phyloP scores from a whole-genome alignment of 2,113 vertebrate genomes.

The Lathamus discolor region DNA sequence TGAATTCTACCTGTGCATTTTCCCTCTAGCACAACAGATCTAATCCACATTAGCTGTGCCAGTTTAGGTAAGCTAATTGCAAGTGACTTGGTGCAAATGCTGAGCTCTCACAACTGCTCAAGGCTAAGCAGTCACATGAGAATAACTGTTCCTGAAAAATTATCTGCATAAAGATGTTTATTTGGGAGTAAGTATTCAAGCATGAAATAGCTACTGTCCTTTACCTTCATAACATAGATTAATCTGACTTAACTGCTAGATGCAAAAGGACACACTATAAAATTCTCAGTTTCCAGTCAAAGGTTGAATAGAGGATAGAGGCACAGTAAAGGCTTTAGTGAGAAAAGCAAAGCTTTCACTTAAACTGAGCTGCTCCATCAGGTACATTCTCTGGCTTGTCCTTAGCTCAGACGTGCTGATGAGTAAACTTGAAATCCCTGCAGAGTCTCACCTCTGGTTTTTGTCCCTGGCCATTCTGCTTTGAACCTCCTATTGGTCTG shows the following conservation, averaged over 20 bases:
- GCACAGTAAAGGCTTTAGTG: background rate
- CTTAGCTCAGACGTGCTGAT: background rate
- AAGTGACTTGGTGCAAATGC: background rate
- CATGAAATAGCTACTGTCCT: background rate
- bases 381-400: background rate
- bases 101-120: background rate
- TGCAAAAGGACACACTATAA: background rate
- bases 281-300: background rate
- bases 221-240: background rate
- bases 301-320: background rate
- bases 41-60: background rate
- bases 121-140: background rate
- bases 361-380: background rate
- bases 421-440: background rate
- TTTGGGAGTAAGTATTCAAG: background rate
- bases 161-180: background rate
- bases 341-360: background rate
- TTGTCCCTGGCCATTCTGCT: background rate
- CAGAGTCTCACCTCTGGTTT: background rate
- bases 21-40: background rate
- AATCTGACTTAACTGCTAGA: background rate
- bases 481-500: background rate
- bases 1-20: background rate
- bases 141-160: background rate
- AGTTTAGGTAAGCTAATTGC: background rate